Base-by-base conservation (phyloP, 2,797 vertebrate genomes). In the Chromobotia macracanthus region DNA sequence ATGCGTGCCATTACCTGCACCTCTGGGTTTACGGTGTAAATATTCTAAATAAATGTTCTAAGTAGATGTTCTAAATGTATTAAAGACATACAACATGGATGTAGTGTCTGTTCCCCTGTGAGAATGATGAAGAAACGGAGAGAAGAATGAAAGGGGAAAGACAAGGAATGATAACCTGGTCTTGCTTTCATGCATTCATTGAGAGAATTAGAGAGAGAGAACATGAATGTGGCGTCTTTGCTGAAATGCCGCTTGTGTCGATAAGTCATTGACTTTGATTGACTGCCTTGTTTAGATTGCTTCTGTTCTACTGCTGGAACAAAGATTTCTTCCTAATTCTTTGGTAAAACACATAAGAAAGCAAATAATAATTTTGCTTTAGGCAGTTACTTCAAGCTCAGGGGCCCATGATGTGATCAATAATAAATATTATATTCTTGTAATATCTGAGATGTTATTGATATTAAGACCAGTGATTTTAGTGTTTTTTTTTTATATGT, bases 121-220 rank as follows among this genome's bases (percentile, higher is more conserved):
- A 91, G 93, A 92, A 92, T 91, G 90, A 93, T 92, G 89, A 88
- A 90, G 89, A 90, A 89, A 87, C 84, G 84, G 83, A 87, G 66
- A 70, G 86, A 87, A 81, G 84, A 86, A 88, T 87, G 87, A 82
- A 87, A 85, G 79, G 85, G 90, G 28, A 56, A 84, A 83, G 83
- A 85, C 85, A 75, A 84, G 84, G 85, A 81, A 85, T 56, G 89
- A 91, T 90, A 93, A 92, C 90, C 90, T 87, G 13, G 35, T 84
- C 88, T 87, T 88, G 90, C 90, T 86, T 90, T 90, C 87, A 86
- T 91, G 89, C 90, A 93, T 92, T 92, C 89, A 93, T 91, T 89
- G 89, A 87, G 84, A 88, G 88, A 89, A 92, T 90, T 85, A 89
- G 56, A 56, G 66, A 66, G 61, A 84, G 82, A 87, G 86, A 83